phyloP scores from a whole-genome alignment of 2,113 vertebrate species.

The Rousettus leschenaultii region DNA sequence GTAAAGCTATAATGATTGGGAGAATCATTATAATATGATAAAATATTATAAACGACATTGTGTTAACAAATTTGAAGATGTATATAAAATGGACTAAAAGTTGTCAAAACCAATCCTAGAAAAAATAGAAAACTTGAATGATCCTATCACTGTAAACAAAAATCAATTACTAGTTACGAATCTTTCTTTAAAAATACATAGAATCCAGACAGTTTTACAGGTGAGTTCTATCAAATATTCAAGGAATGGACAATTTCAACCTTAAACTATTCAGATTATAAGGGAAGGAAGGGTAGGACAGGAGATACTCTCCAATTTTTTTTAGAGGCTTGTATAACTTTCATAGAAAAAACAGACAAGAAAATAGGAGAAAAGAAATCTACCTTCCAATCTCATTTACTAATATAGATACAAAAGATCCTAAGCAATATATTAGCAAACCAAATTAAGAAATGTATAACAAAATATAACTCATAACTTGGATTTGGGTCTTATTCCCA shows the following conservation, averaged over 20 bases:
- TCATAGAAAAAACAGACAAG: not conserved
- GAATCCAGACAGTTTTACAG: not conserved
- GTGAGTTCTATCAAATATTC: not conserved
- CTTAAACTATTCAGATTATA: not conserved
- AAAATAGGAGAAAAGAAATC: not conserved
- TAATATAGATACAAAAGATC: not conserved
- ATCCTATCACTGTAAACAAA: not conserved
- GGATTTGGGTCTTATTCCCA: not conserved
- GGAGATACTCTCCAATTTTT: not conserved
- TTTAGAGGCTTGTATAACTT: not conserved
- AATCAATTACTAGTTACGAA: not conserved
- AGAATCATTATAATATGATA: not conserved
- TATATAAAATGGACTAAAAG: not conserved
- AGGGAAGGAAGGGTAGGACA: fast-evolving
- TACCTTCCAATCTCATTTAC: not conserved
- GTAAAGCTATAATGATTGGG: not conserved
- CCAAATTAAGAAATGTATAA: not conserved
- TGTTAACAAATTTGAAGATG: not conserved
- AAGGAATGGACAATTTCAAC: not conserved
- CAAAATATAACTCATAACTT: not conserved
- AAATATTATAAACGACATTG: not conserved
- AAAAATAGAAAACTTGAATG: not conserved
- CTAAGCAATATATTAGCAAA: not conserved
- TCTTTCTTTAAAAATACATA: not conserved
- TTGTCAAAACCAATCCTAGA: not conserved